Conservation (phyloP, 2,888 invertebrate genomes). For the Pinctada fucata region DNA sequence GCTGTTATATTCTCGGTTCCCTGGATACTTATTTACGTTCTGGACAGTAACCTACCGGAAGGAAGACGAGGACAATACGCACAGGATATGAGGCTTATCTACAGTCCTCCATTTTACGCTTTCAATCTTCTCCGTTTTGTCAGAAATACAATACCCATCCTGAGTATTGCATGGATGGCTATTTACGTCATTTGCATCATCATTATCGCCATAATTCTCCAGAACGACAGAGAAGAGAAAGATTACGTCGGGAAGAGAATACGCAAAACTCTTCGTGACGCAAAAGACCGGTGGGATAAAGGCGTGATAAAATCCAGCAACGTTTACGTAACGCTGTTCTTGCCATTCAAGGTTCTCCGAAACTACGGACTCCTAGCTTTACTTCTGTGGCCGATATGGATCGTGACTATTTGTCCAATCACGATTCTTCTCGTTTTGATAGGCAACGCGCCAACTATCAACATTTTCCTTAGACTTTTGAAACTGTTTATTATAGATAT, state of each 20-base stretch:
- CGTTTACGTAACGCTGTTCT: background rate
- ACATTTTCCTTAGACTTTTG: constrained; percentile 8
- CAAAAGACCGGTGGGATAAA: constrained; percentile 17
- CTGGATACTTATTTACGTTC: constrained; percentile 14
- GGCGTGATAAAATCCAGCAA: constrained; percentile 15
- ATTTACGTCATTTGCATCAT: background rate
- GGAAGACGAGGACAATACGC: constrained; percentile 14
- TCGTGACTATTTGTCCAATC: background rate
- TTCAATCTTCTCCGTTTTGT: constrained; percentile 19
- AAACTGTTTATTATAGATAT: constrained; percentile 15
- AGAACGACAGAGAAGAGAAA: background rate
- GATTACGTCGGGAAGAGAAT: background rate
- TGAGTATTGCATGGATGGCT: constrained; percentile 12
- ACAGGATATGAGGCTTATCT: background rate
- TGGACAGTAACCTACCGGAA: constrained; percentile 8
- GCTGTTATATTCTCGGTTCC: constrained; percentile 14
- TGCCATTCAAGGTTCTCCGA: constrained; percentile 15
- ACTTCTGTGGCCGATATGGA: constrained; percentile 19
- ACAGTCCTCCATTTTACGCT: constrained; percentile 16
- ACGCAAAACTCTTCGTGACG: constrained; percentile 4
- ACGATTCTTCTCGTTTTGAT: constrained; percentile 7
- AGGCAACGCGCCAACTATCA: constrained; percentile 16
- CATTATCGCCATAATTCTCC: background rate
- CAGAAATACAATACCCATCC: constrained; percentile 3
- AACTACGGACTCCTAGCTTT: constrained; percentile 20